These are phyloP conservation scores for Cisticola juncidis DNA, from an alignment of 2,113 vertebrate species.

Conservation along the genomic window DNA sequence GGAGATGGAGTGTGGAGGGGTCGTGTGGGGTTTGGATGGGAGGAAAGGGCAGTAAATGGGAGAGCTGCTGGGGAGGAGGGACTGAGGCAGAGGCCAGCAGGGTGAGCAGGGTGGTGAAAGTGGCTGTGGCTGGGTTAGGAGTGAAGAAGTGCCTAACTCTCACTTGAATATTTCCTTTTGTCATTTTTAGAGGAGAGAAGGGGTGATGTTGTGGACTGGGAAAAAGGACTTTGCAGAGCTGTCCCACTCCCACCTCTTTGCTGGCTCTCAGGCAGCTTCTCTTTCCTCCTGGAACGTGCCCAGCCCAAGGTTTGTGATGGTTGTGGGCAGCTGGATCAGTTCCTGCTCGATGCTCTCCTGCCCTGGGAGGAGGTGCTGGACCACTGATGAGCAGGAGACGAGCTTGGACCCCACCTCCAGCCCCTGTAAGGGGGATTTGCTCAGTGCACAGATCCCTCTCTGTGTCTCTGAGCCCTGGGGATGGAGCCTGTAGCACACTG, in stretches of 20 bases:
- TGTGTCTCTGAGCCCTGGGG: rapidly evolving
- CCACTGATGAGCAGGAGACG: not conserved
- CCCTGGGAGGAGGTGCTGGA: not conserved
- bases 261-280: not conserved
- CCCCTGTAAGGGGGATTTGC: rapidly evolving
- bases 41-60: not conserved
- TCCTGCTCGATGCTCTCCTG: rapidly evolving
- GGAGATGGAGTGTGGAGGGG: not conserved
- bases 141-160: not conserved
- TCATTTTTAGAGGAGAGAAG: not conserved
- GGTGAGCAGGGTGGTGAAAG: not conserved
- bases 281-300: not conserved
- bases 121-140: not conserved
- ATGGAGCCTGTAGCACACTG: rapidly evolving
- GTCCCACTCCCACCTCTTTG: not conserved
- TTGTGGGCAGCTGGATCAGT: not conserved
- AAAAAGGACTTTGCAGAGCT: not conserved
- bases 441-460: rapidly evolving
- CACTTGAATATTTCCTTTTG: not conserved
- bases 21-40: rapidly evolving
- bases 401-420: rapidly evolving
- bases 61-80: not conserved
- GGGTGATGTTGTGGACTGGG: not conserved
- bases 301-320: not conserved
- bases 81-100: not conserved